Evolutionary conservation across 2,888 invertebrate species (phyloP).

Genomic region (Toxonevra muliebris): DNA sequence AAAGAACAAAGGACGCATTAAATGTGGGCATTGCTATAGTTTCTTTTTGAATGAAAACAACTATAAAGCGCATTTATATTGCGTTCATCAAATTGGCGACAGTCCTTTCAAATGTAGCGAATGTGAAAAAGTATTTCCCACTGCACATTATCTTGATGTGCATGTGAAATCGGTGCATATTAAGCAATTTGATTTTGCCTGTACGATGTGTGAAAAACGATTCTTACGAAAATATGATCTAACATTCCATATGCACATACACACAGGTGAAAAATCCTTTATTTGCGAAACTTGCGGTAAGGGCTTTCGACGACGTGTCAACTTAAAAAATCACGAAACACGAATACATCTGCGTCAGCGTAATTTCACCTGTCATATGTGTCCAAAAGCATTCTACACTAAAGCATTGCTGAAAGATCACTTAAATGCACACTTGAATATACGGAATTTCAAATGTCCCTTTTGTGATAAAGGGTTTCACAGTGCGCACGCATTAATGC

Average conservation of each 20-base stretch:
- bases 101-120: slow-evolving; percentile 47
- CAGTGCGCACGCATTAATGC: slow-evolving; percentile 51
- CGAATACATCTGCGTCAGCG: slow-evolving; percentile 34
- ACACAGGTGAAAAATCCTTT: slow-evolving; percentile 47
- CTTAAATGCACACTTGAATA: slow-evolving; percentile 52
- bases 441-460: slow-evolving; percentile 53
- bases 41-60: slow-evolving; percentile 45
- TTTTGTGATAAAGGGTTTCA: slow-evolving; percentile 54
- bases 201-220: slow-evolving; percentile 30
- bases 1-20: slow-evolving; percentile 41
- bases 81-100: slow-evolving; percentile 48
- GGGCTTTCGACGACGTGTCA: slow-evolving; percentile 47
- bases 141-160: slow-evolving; percentile 39
- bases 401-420: slow-evolving; percentile 50
- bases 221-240: slow-evolving; percentile 17
- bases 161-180: slow-evolving; percentile 48
- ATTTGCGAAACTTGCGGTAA: slow-evolving; percentile 53
- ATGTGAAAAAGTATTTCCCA: slow-evolving; percentile 46
- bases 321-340: slow-evolving; percentile 44
- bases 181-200: slow-evolving; percentile 46
- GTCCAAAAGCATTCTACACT: slow-evolving; percentile 45
- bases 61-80: slow-evolving; percentile 47
- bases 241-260: slow-evolving; percentile 44
- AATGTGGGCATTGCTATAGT: slow-evolving; percentile 47
- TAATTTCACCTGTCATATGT: slow-evolving; percentile 31